A percentile compares a stretch with the other conserved stretches of the same genome.
phyloP scores from a whole-genome alignment of 2,113 vertebrate species.

The Scartelaos histophorus region DNA sequence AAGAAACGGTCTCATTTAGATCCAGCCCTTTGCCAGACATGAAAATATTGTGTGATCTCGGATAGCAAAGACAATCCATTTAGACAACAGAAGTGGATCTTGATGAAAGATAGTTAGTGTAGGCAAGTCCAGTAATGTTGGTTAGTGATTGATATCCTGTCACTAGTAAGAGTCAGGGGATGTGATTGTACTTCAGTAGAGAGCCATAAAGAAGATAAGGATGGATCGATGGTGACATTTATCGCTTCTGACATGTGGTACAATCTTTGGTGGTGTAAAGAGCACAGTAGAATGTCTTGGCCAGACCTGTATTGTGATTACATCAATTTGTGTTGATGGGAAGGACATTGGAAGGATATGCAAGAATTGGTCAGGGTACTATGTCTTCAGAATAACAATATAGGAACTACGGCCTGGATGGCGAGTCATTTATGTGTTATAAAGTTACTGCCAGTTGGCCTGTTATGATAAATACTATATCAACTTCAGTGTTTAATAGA shows the following conservation, averaged over 20 bases:
- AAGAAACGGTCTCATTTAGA: background rate
- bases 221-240: conserved; percentile 29
- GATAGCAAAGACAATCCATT: conserved; percentile 8
- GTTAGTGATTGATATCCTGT: conserved; percentile 40
- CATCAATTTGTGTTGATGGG: background rate
- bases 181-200: conserved; percentile 20
- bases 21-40: background rate
- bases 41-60: conserved; percentile 20
- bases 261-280: background rate
- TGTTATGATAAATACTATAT: too few species aligned
- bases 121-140: conserved; percentile 28
- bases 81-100: conserved; percentile 21
- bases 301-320: background rate
- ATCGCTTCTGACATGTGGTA: conserved; percentile 2
- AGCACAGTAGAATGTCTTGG: background rate
- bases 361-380: too few species aligned
- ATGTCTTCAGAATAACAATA: too few species aligned
- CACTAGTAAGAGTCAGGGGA: conserved; percentile 13
- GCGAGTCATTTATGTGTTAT: too few species aligned
- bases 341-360: too few species aligned
- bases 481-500: too few species aligned
- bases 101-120: conserved; percentile 14
- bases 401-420: too few species aligned
- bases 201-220: conserved; percentile 34
- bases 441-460: too few species aligned